Evolutionary conservation across 2,113 vertebrate species (phyloP), one percentile per base, ranked within the genome.

Genomic region (Alethe diademata): DNA sequence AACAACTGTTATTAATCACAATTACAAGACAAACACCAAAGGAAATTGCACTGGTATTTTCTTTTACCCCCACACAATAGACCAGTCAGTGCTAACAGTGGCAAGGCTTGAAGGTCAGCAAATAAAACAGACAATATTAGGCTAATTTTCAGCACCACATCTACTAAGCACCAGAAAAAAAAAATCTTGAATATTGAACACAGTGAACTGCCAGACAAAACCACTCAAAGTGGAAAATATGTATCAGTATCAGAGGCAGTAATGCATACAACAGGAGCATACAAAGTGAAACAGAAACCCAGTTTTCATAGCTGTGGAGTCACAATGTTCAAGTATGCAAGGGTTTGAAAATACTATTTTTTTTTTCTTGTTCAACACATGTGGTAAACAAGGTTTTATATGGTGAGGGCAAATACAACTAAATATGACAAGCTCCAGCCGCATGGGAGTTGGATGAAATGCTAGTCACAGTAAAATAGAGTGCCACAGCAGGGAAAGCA

Each of bases 1-100:
- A 98, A 98, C 98, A 98, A 97, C 98, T 95, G 98, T 98, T 99
- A 99, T 99, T 99, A 99, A 99, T 99, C 99, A 99, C 98, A 99
- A 99, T 99, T 99, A 99, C 98, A 99, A 99, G 97, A 97, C 97
- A 98, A 98, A 97, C 97, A 96, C 94, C 97, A 98, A 96, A 97
- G 95, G 97, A 98, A 98, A 98, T 97, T 97, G 94, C 98, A 98
- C 98, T 98, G 98, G 98, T 98, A 98, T 97, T 98, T 97, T 97
- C 95, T 88, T 96, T 95, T 74, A 95, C 75, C 56, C 56, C 91
- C 91, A 96, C 75, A 93, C 84, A 83, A 94, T 81, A 98, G 96
- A 96, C 96, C 93, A 98, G 96, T 71, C 88, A 81, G 92, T 56
- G 96, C 93, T 96, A 80, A 93, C 97, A 97, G 97, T 97, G 96